Conservation (phyloP, 2,797 vertebrate genomes). For the Danio albolineatus region DNA sequence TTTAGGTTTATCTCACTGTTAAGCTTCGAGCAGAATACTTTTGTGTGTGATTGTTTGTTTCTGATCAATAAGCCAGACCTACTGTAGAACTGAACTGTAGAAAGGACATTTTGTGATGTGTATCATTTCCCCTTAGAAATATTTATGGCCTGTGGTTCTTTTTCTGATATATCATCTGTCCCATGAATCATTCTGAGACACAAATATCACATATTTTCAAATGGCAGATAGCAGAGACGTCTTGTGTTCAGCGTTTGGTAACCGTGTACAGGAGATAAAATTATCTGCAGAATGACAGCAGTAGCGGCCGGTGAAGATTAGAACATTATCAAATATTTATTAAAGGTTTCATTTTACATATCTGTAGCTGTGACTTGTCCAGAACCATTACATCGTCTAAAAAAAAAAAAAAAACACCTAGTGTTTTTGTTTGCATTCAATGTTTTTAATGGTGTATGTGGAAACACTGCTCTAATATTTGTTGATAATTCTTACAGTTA, state of each 20-base stretch:
- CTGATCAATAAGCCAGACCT: constrained; percentile 12
- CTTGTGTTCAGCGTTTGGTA: constrained; percentile 22
- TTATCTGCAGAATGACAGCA: constrained; percentile 27
- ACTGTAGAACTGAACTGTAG: constrained; percentile 4
- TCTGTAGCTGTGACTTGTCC: not conserved
- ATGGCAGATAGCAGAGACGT: constrained; percentile 21
- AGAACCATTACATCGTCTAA: not conserved
- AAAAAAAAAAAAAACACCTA: not conserved
- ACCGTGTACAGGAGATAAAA: constrained; percentile 15
- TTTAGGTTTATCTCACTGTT: not conserved
- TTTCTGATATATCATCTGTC: constrained; percentile 17
- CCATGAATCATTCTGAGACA: constrained; percentile 13
- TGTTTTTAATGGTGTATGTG: not conserved
- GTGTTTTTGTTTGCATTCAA: not conserved
- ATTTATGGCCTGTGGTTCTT: constrained; percentile 13
- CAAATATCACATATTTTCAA: constrained; percentile 5
- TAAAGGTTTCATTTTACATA: constrained; percentile 23
- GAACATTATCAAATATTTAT: constrained; percentile 10
- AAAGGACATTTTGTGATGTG: constrained; percentile 10
- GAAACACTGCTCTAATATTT: not conserved
- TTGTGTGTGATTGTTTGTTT: not conserved
- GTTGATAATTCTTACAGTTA: not conserved
- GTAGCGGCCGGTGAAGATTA: constrained; percentile 1
- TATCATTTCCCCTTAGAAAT: constrained; percentile 16
- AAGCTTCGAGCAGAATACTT: not conserved